Evolutionary conservation across 2,888 invertebrate species (phyloP), one percentile per base, ranked within the genome.

Genomic region (Calephelis perditalis): DNA sequence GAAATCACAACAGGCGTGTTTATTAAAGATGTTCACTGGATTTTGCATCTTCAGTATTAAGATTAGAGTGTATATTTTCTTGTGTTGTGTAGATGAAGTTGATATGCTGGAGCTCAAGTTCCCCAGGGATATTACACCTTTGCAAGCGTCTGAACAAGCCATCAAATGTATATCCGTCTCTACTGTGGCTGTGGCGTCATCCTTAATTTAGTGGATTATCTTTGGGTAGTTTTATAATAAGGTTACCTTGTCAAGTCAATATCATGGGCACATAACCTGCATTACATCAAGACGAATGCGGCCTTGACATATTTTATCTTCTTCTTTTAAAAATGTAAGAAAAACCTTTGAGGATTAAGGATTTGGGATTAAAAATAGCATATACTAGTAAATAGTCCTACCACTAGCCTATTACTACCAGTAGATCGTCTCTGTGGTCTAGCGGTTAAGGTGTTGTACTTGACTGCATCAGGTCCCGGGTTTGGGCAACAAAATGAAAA

Each of bases 101-200:
- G 62, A 65, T 66, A 63, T 60, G 64, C 61, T 62, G 56, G 62
- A 62, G 65, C 66, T 67, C 61, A 67, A 57, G 61, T 63, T 70
- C 71, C 64, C 70, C 35, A 56, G 69, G 69, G 71, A 69, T 71
- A 70, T 70, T 69, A 70, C 67, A 68, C 70, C 66, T 70, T 63
- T 56, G 65, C 63, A 61, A 56, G 61, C 61, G 58, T 63, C 70
- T 63, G 70, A 68, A 70, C 68, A 68, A 69, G 66, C 68, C 68
- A 69, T 70, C 68, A 66, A 61, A 49, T 60, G 66, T 66, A 60
- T 68, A 68, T 67, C 65, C 63, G 62, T 68, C 64, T 67, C 58
- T 60, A 64, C 62, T 67, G 64, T 65, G 63, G 62, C 62, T 67
- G 64, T 65, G 63, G 62, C 62, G 66, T 62, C 60, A 66, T 54